Conservation (phyloP, 2,113 vertebrate species). For the Sinocyclocheilus grahami region DNA sequence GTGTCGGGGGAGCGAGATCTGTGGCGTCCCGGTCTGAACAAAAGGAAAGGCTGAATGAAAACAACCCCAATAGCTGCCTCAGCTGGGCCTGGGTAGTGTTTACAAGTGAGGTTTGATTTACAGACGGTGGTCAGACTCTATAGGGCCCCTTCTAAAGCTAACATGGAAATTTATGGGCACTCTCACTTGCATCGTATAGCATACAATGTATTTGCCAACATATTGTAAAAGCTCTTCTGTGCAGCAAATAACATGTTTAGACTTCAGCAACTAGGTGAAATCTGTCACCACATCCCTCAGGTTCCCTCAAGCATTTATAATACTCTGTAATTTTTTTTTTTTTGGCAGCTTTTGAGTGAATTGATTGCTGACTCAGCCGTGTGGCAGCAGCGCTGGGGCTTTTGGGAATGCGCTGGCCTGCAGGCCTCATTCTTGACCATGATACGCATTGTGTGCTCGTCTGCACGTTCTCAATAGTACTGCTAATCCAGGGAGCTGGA, state of each 20-base stretch:
- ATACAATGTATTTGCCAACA: not conserved
- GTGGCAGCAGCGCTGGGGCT: slow-evolving; percentile 53
- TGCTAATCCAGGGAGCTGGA: slow-evolving; percentile 74
- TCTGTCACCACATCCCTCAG: not conserved
- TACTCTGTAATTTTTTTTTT: slow-evolving; percentile 4
- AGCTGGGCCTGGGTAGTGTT: slow-evolving; percentile 39
- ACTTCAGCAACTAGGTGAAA: slow-evolving; percentile 4
- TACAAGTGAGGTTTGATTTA: slow-evolving; percentile 53
- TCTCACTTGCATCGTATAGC: not conserved
- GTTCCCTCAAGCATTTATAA: slow-evolving; percentile 11
- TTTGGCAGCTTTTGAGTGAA: slow-evolving; percentile 37
- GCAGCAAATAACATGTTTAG: slow-evolving; percentile 16
- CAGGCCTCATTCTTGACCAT: slow-evolving; percentile 70
- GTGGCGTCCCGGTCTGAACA: slow-evolving; percentile 62
- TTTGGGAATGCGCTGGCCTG: slow-evolving; percentile 59
- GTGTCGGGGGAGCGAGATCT: slow-evolving; percentile 30
- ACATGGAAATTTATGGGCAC: slow-evolving; percentile 38
- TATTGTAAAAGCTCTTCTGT: not conserved
- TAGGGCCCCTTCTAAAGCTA: not conserved
- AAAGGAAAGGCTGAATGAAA: slow-evolving; percentile 55
- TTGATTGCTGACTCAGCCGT: slow-evolving; percentile 68
- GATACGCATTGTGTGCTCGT: slow-evolving; percentile 60
- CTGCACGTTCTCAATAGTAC: slow-evolving; percentile 65
- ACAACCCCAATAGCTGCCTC: not conserved
- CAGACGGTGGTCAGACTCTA: slow-evolving; percentile 30